A percentile compares a stretch with the other conserved stretches of the same genome.
phyloP scores from a whole-genome alignment of 1,140 invertebrate species.

The Pseudomyrmex flavicornis region DNA sequence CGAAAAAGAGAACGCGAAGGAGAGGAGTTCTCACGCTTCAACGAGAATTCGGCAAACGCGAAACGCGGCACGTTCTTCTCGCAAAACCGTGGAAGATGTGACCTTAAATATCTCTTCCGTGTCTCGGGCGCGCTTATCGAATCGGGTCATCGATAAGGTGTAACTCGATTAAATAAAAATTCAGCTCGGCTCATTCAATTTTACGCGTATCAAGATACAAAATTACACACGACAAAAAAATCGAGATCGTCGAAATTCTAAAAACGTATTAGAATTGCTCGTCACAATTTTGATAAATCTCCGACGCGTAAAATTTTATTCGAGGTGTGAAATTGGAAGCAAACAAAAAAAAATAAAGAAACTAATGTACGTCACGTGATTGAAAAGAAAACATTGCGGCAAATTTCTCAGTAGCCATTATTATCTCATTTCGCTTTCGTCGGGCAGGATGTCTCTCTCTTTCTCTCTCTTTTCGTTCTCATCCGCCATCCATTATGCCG shows the following conservation, averaged over 20 bases:
- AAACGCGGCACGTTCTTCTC: neutral
- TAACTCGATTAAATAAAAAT: slow-evolving; percentile 69
- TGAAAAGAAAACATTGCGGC: too few relatives aligned
- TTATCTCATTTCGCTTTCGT: neutral
- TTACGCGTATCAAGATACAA: neutral
- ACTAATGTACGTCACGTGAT: too few relatives aligned
- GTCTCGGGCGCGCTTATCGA: slow-evolving; percentile 24
- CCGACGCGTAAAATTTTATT: too few relatives aligned
- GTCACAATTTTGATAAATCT: too few relatives aligned
- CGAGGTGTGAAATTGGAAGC: too few relatives aligned
- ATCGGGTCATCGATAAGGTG: slow-evolving; percentile 65
- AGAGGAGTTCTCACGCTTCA: slow-evolving; percentile 61
- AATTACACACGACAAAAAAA: neutral
- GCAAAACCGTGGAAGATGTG: slow-evolving; percentile 17
- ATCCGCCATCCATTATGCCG: neutral
- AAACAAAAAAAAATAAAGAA: too few relatives aligned
- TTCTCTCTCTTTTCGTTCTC: slow-evolving; percentile 8
- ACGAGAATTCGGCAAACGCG: slow-evolving; percentile 45
- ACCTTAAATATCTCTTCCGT: neutral
- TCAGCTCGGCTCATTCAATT: neutral
- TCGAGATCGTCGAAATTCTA: neutral
- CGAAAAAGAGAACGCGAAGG: neutral
- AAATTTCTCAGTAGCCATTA: too few relatives aligned
- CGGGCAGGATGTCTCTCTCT: slow-evolving; percentile 10
- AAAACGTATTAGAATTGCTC: too few relatives aligned